Base-by-base conservation (phyloP, 2,113 vertebrate species). In the Athene cunicularia region DNA sequence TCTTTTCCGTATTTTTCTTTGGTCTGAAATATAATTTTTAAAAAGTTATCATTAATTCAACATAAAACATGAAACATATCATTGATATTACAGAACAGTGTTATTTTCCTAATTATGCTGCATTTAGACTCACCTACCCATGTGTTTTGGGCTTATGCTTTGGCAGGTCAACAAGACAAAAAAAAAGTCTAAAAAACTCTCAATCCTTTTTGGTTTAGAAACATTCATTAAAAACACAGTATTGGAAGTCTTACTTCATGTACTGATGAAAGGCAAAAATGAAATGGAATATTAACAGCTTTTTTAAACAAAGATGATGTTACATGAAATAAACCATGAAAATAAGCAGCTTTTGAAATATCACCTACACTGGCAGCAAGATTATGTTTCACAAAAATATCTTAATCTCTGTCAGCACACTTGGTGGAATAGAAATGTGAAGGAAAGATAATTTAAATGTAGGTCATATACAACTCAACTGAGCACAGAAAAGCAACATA, bases 1-100 rank as follows among this genome's bases (percentile, higher is more conserved):
- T 99, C 99, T 97, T 99, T 99, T 47, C 99, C 99, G 62, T 99
- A 99, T 93, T 99, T 99, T 96, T 99, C 99, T 98, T 99, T 99
- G 97, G 99, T 99, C 99, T 99, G 97, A 94, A 97, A 98, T 50
- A 97, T 2, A 97, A 97, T 86, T 14, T 66, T 92, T 90, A 76
- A 0, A 33, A 88, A 94, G 49, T 28, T 39, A 41, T 8, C 33
- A 63, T 14, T 14, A 72, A 12, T 37, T 73, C 13, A 62, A 77
- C 7, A 11, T 18, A 68, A 80, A 67, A 2, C 6, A 33, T 4
- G 3, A 77, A 90, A 45, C 2, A 15, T 2, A 33, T 4, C 1
- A 50, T 0, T 55, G 11, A 68, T 21, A 2, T 20, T 19, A 41
- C 0, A 81, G 55, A 16, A 62, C 3, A 45, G 24, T 8, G 17